Conservation (phyloP, 2,113 vertebrate species). For the Psettodes erumei region DNA sequence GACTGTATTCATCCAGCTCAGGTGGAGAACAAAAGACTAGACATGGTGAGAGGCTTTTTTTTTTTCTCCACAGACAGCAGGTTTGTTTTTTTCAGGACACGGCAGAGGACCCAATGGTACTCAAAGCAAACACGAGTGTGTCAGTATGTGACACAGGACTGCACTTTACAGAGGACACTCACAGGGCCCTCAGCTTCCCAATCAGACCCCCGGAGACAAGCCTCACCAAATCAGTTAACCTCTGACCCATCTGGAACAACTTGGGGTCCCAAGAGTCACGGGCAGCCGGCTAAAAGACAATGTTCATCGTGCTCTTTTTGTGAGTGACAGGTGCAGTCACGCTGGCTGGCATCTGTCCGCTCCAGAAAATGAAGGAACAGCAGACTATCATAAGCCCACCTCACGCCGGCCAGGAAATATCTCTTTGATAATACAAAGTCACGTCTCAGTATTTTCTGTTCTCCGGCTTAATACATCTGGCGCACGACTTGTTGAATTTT, state of each 20-base stretch:
- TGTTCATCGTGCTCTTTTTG: slow-evolving; percentile 69
- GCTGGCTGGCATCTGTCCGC: slow-evolving; percentile 64
- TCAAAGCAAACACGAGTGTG: slow-evolving; percentile 71
- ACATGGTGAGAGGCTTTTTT: slow-evolving; percentile 31
- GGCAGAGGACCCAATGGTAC: slow-evolving; percentile 69
- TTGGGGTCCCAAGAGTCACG: slow-evolving; percentile 58
- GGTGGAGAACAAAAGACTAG: slow-evolving; percentile 69
- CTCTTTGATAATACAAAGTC: slow-evolving; percentile 74
- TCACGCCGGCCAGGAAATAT: slow-evolving; percentile 58
- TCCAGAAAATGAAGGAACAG: slow-evolving; percentile 60
- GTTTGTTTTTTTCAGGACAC: slow-evolving; percentile 36
- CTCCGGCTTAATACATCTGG: slow-evolving; percentile 65
- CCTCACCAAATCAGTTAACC: slow-evolving; percentile 78
- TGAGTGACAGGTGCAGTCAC: slow-evolving; percentile 54
- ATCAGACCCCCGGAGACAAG: slow-evolving; percentile 70
- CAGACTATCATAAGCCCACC: slow-evolving; percentile 59
- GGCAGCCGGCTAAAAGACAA: slow-evolving; percentile 75
- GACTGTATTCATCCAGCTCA: slow-evolving; percentile 63
- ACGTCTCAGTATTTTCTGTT: slow-evolving; percentile 60
- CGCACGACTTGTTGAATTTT: slow-evolving; percentile 52
- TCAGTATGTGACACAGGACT: slow-evolving; percentile 74
- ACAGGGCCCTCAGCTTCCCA: slow-evolving; percentile 62
- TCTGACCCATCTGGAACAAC: slow-evolving; percentile 70
- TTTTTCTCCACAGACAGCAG: slow-evolving; percentile 40
- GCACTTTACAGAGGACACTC: slow-evolving; percentile 78